phyloP scores from a whole-genome alignment of 2,888 invertebrate genomes.

The Agriopis aurantiaria region DNA sequence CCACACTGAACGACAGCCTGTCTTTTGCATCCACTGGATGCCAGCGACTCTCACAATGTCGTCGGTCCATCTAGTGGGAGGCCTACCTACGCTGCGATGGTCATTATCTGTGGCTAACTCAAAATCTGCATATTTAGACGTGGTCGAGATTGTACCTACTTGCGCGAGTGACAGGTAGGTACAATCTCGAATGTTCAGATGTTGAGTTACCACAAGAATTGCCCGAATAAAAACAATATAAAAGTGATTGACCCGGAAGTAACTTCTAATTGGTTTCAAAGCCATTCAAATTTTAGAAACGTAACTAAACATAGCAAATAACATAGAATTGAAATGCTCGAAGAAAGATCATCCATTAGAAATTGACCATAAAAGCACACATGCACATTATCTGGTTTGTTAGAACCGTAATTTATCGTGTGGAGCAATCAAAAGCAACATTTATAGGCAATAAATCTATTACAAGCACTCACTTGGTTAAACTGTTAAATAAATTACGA shows the following conservation, averaged over 20 bases:
- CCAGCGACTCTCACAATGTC: no score
- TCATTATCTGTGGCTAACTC: no score
- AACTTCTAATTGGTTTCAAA: not conserved
- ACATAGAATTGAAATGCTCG: constrained; percentile 7
- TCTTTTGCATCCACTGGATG: no score
- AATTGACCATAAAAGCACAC: constrained; percentile 25
- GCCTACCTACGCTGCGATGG: no score
- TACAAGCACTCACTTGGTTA: constrained; percentile 41
- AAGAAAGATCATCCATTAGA: constrained; percentile 17
- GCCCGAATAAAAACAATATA: not conserved
- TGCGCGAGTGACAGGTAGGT: not conserved
- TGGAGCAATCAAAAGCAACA: constrained; percentile 47
- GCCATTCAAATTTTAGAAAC: not conserved
- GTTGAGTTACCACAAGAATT: not conserved
- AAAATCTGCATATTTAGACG: no score
- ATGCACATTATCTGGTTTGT: constrained; percentile 36
- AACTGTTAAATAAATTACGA: constrained; percentile 41
- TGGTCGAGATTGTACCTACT: not conserved
- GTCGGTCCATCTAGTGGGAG: no score
- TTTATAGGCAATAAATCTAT: constrained; percentile 54
- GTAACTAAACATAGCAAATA: not conserved
- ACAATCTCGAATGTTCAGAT: not conserved
- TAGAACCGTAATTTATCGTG: constrained; percentile 39
- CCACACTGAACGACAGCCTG: no score
- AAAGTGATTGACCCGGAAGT: constrained; percentile 1